Evolutionary conservation across 2,797 vertebrate species (phyloP).

Genomic region (Arrhamphus sclerolepis): DNA sequence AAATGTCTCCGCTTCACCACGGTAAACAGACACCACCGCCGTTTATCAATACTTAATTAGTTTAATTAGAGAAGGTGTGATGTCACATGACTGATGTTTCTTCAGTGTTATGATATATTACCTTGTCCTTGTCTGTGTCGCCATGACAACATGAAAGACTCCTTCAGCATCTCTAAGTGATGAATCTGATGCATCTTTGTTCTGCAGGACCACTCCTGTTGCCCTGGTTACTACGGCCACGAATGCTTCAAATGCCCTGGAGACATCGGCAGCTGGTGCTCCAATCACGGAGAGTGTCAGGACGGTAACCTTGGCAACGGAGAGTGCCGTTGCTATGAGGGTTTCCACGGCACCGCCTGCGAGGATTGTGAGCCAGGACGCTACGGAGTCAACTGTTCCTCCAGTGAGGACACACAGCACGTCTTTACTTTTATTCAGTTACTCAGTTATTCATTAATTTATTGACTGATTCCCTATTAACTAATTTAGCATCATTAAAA

Average conservation of each 20-base stretch:
- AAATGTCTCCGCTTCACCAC: constrained; percentile 63
- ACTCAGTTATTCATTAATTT: too few species aligned
- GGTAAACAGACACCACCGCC: constrained; percentile 50
- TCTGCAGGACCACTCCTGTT: constrained; percentile 86
- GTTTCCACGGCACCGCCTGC: constrained; percentile 92
- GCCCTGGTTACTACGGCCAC: constrained; percentile 89
- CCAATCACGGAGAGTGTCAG: constrained; percentile 88
- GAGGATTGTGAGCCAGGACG: constrained; percentile 94
- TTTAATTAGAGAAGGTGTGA: too few species aligned
- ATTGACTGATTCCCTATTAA: too few species aligned
- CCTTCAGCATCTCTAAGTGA: too few species aligned
- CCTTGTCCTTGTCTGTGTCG: too few species aligned
- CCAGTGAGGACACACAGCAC: constrained; percentile 79
- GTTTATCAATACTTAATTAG: neutral
- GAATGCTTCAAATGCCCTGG: constrained; percentile 92
- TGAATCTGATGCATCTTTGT: constrained; percentile 3
- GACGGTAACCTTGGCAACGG: constrained; percentile 86
- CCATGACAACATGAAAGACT: too few species aligned
- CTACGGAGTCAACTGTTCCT: constrained; percentile 86
- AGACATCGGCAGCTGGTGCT: constrained; percentile 85
- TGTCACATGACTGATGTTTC: too few species aligned
- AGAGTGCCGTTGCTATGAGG: constrained; percentile 91
- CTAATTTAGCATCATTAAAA: too few species aligned
- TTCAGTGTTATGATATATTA: too few species aligned
- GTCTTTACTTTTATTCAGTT: too few species aligned